phyloP scores from a whole-genome alignment of 2,113 vertebrate species.

The Pollimyrus isidori region DNA sequence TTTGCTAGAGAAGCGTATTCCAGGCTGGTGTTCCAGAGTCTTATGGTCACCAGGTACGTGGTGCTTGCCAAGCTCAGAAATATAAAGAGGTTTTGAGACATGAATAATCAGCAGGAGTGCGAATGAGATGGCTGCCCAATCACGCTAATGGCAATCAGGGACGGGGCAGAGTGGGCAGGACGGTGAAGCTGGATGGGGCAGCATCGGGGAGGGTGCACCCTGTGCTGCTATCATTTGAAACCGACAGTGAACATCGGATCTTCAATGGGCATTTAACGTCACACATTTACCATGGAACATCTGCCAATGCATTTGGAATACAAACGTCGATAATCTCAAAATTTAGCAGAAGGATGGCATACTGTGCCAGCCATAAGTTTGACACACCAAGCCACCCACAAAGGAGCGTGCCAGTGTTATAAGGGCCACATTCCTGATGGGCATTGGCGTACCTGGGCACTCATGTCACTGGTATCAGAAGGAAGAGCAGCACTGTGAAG shows the following conservation, averaged over 20 bases:
- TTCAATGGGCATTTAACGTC: conserved; percentile 14
- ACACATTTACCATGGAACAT: conserved; percentile 17
- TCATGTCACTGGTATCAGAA: neutral
- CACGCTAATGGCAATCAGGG: conserved; percentile 49
- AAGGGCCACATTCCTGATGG: neutral
- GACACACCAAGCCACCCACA: neutral
- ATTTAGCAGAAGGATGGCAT: neutral
- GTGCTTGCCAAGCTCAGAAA: conserved; percentile 19
- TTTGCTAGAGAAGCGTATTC: neutral
- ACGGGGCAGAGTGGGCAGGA: conserved; percentile 34
- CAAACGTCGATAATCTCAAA: neutral
- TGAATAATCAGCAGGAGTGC: conserved; percentile 24
- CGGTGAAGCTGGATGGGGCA: conserved; percentile 38
- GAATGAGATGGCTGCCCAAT: conserved; percentile 35
- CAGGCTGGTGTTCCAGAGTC: neutral
- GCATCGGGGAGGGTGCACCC: conserved; percentile 27
- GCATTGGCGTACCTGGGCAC: no score
- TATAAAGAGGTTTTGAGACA: conserved; percentile 41
- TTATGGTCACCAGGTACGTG: neutral
- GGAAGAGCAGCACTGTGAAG: neutral
- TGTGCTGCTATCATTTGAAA: conserved; percentile 44
- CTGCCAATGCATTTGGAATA: neutral
- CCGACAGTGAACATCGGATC: conserved; percentile 37
- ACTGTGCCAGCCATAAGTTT: neutral
- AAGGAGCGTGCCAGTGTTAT: neutral